Conservation (phyloP, 1,140 invertebrate species). For the Branchinecta lindahli region DNA sequence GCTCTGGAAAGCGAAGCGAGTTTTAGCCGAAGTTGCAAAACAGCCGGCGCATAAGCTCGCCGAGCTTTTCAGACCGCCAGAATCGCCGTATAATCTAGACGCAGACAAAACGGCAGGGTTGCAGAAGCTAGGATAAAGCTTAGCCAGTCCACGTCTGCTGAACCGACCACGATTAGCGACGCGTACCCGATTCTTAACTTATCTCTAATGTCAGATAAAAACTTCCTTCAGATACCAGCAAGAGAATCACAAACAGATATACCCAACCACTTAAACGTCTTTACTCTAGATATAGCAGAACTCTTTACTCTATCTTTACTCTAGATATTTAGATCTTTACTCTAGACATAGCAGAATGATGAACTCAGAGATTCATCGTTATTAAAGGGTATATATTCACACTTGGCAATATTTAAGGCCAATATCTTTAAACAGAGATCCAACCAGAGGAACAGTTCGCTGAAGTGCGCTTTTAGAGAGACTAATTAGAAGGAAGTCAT, state of each 20-base stretch:
- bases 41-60: too few species aligned
- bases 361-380: not conserved
- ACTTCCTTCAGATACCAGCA: conserved; percentile 8
- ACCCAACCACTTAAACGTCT: conserved; percentile 4
- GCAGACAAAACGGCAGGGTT: conserved; percentile 1
- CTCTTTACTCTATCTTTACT: too few species aligned
- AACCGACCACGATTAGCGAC: conserved; percentile 1
- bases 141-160: conserved; percentile 7
- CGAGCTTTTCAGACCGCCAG: too few species aligned
- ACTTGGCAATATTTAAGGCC: conserved; percentile 8
- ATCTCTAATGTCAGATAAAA: not conserved
- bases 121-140: conserved; percentile 4
- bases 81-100: too few species aligned
- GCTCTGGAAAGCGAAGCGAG: too few species aligned
- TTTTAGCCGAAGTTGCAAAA: too few species aligned
- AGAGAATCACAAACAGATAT: conserved; percentile 5
- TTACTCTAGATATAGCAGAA: conserved; percentile 9
- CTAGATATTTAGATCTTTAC: too few species aligned
- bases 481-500: conserved; percentile 9
- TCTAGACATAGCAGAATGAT: too few species aligned
- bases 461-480: conserved; percentile 1
- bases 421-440: conserved; percentile 6
- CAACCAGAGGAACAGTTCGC: not conserved
- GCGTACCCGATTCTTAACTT: conserved; percentile 5
- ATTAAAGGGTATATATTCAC: conserved; percentile 2